phyloP scores from a whole-genome alignment of 2,113 vertebrate species.

The Pholis gunnellus region DNA sequence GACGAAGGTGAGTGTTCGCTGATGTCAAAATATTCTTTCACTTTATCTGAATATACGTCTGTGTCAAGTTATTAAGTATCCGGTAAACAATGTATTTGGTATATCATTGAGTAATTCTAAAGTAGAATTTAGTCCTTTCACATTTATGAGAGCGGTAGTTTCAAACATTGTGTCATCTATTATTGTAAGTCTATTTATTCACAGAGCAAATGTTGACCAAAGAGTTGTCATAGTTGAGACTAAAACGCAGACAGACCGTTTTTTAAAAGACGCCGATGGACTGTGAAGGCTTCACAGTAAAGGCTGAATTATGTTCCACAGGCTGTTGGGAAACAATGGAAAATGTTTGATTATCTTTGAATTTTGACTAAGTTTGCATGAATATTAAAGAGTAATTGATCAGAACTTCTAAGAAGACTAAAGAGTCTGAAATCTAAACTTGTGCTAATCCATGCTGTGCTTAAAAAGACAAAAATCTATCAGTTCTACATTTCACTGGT shows the following conservation, averaged over 20 bases:
- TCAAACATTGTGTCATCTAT: not conserved
- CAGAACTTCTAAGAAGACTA: not conserved
- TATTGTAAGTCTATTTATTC: not conserved
- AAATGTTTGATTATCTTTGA: not conserved
- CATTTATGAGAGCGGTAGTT: not conserved
- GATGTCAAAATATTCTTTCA: not conserved
- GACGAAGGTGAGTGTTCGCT: conserved; percentile 51
- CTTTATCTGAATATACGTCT: not conserved
- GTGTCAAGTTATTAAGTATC: not conserved
- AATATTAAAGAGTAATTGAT: not conserved
- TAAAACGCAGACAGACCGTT: not conserved
- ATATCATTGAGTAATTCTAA: not conserved
- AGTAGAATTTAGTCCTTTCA: not conserved
- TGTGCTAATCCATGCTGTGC: not conserved
- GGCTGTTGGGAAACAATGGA: not conserved
- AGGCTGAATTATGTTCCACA: not conserved
- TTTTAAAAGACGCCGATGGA: not conserved
- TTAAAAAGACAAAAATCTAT: not conserved
- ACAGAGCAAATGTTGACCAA: not conserved
- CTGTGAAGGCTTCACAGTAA: no score
- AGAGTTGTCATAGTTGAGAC: not conserved
- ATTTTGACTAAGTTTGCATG: not conserved
- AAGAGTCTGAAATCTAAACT: not conserved
- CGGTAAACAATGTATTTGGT: not conserved
- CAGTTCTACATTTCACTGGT: not conserved